Evolutionary conservation across 1,140 invertebrate genomes (phyloP).

Genomic region (Drosophila pallidifrons): DNA sequence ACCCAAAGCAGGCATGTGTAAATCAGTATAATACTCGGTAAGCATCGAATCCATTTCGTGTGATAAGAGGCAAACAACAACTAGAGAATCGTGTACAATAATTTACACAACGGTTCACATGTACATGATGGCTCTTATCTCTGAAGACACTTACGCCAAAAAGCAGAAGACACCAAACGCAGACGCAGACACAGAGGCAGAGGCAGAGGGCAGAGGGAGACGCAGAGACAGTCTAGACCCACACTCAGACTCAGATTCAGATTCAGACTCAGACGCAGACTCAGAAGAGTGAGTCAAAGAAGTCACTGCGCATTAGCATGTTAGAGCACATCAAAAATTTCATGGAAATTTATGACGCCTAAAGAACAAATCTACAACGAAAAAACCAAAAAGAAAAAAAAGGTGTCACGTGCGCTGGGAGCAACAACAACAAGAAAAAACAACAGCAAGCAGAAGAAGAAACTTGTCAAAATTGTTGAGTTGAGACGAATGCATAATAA

Average conservation of each 20-base stretch:
- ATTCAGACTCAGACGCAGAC: not conserved
- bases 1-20: not conserved
- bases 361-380: constrained; percentile 41
- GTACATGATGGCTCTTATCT: constrained; percentile 22
- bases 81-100: constrained; percentile 56
- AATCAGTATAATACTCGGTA: not conserved
- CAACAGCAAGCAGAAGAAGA: constrained; percentile 17
- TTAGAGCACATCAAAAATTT: constrained; percentile 69
- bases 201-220: constrained; percentile 5
- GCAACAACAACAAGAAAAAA: constrained; percentile 28
- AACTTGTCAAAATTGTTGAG: constrained; percentile 70
- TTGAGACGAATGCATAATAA: constrained; percentile 71
- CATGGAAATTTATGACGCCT: constrained; percentile 76
- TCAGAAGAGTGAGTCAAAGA: not conserved
- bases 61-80: constrained; percentile 58
- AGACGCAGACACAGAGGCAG: not conserved
- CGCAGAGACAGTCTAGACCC: not conserved
- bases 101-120: constrained; percentile 65
- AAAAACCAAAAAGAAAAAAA: constrained; percentile 13
- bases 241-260: not conserved
- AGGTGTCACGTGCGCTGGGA: constrained; percentile 74
- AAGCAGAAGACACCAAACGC: not conserved
- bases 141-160: not conserved
- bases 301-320: constrained; percentile 67
- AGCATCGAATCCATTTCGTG: constrained; percentile 48